Evolutionary conservation across 2,113 vertebrate species (phyloP).

Genomic region (Propithecus coquereli): DNA sequence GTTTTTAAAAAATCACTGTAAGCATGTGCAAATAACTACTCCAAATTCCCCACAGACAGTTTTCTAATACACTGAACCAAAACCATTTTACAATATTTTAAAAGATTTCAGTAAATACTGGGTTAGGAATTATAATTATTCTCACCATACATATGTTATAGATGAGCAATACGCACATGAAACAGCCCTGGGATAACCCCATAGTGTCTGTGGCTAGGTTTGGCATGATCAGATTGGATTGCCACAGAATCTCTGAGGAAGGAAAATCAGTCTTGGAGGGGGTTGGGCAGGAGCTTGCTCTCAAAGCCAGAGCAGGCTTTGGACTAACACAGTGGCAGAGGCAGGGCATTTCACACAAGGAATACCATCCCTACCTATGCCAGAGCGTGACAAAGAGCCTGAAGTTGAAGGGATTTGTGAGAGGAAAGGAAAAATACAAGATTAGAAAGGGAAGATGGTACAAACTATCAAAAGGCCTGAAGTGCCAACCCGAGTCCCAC

Average conservation of each 20-base stretch:
- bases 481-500: neutral
- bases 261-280: neutral
- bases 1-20: neutral
- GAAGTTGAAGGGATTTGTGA: neutral
- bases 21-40: neutral
- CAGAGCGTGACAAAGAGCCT: neutral
- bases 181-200: neutral
- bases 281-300: neutral
- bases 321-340: neutral
- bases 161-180: neutral
- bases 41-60: neutral
- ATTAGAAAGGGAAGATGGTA: neutral
- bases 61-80: neutral
- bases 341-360: neutral
- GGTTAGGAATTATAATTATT: neutral
- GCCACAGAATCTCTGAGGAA: neutral
- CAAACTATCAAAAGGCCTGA: neutral
- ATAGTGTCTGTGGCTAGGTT: neutral
- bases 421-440: neutral
- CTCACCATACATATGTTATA: neutral
- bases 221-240: neutral
- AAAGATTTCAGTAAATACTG: neutral
- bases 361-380: neutral
- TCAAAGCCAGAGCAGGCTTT: neutral
- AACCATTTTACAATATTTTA: conserved; percentile 4